Evolutionary conservation across 1,140 invertebrate genomes (phyloP).

Genomic region (Vanessa atalanta): DNA sequence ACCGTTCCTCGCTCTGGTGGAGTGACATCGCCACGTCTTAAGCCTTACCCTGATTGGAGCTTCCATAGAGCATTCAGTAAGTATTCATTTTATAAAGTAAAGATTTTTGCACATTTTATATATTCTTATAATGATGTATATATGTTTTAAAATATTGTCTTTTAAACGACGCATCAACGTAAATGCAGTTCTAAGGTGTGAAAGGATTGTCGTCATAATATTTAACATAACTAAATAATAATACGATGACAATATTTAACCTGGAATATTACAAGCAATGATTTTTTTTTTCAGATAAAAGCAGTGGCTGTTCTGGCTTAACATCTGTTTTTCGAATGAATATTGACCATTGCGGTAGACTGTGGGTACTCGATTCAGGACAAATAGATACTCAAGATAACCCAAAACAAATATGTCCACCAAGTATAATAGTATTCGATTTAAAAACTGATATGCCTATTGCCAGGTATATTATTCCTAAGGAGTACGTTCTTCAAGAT

Average conservation of each 20-base stretch:
- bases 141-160: no score
- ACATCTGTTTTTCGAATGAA: constrained; percentile 90
- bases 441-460: constrained; percentile 84
- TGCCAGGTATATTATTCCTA: constrained; percentile 83
- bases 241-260: background rate
- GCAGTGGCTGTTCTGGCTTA: constrained; percentile 83
- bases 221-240: no score
- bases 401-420: constrained; percentile 86
- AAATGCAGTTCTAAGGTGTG: no score
- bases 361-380: constrained; percentile 91
- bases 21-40: constrained; percentile 83
- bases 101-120: no score
- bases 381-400: constrained; percentile 80
- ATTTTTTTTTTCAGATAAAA: constrained; percentile 54
- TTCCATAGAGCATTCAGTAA: constrained; percentile 84
- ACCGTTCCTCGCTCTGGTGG: constrained; percentile 81
- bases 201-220: no score
- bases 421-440: constrained; percentile 88
- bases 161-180: no score
- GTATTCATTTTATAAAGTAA: constrained; percentile 20
- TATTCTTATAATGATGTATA: no score
- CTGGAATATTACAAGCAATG: background rate
- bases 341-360: constrained; percentile 85
- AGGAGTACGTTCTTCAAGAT: constrained; percentile 85
- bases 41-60: constrained; percentile 88